These are phyloP conservation scores for Oscheius sp. DNA, from an alignment of 2,888 invertebrate species.

Conservation along the genomic window DNA sequence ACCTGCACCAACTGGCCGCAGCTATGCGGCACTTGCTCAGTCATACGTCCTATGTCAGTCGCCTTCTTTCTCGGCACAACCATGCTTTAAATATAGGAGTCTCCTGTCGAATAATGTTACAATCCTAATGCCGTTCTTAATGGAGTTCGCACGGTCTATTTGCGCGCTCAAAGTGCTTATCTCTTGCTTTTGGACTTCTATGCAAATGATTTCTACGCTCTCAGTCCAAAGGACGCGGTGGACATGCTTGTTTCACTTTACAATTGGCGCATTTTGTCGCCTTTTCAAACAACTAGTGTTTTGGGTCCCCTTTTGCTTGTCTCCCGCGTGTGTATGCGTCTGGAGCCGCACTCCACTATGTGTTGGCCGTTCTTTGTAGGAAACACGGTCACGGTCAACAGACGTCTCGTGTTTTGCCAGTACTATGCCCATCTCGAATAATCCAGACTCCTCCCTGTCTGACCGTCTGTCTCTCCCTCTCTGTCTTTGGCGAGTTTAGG, in stretches of 20 bases:
- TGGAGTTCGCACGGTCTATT: no score
- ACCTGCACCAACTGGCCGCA: constrained; percentile 21
- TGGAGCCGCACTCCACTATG: not conserved
- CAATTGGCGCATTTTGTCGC: constrained; percentile 4
- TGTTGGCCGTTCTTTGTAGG: constrained; percentile 2
- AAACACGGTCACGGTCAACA: constrained; percentile 1
- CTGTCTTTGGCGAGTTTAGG: no score
- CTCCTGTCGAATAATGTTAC: no score
- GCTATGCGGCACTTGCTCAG: not conserved
- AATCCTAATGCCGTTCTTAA: no score
- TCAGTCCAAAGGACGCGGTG: no score
- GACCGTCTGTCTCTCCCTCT: no score
- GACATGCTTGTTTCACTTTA: constrained; percentile 10
- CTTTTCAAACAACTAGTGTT: constrained; percentile 6
- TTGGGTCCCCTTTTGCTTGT: not conserved
- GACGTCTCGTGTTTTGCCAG: not conserved
- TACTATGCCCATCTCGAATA: constrained; percentile 3
- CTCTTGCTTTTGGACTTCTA: no score
- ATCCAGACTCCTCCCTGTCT: no score
- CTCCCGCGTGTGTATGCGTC: not conserved
- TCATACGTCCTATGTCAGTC: constrained; percentile 8
- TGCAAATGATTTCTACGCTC: no score
- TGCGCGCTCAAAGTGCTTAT: no score
- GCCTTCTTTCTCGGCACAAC: no score
- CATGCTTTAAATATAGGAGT: no score